These are phyloP conservation scores for Andrena hattorfiana DNA, from an alignment of 2,888 invertebrate species.

Conservation along the genomic window DNA sequence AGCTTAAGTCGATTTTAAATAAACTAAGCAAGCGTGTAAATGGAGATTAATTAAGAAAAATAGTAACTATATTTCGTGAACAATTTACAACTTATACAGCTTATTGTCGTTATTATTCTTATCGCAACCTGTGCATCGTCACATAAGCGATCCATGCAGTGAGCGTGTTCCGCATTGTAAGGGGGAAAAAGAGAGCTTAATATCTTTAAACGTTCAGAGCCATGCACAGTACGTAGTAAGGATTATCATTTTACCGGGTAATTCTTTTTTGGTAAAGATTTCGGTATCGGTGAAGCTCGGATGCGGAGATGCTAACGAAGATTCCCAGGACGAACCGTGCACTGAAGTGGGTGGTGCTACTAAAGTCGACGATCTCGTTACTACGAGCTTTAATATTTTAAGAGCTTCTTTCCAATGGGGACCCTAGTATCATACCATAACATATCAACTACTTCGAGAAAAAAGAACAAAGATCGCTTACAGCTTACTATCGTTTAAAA, in stretches of 20 bases:
- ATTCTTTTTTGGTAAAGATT: conserved; percentile 93
- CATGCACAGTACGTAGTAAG: conserved; percentile 40
- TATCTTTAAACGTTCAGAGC: conserved; percentile 35
- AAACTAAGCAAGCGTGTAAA: conserved; percentile 13
- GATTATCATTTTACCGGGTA: conserved; percentile 86
- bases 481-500: background rate
- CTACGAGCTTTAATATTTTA: conserved; percentile 97
- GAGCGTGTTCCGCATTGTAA: conserved; percentile 74
- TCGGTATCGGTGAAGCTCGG: conserved; percentile 94
- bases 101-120: conserved; percentile 79
- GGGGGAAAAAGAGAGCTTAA: conserved; percentile 69
- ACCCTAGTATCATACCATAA: conserved; percentile 86
- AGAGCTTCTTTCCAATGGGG: conserved; percentile 98
- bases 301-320: conserved; percentile 88
- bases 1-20: conserved; percentile 17
- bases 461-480: background rate
- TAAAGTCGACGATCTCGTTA: conserved; percentile 96
- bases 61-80: conserved; percentile 52
- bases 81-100: conserved; percentile 61
- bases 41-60: conserved; percentile 70
- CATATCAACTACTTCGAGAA: conserved; percentile 8
- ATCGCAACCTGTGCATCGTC: conserved; percentile 79
- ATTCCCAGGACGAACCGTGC: conserved; percentile 86
- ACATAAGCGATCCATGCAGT: conserved; percentile 73
- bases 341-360: conserved; percentile 92